These are phyloP conservation scores for Bothrops jararaca DNA, from an alignment of 2,113 vertebrate species.

Conservation along the genomic window DNA sequence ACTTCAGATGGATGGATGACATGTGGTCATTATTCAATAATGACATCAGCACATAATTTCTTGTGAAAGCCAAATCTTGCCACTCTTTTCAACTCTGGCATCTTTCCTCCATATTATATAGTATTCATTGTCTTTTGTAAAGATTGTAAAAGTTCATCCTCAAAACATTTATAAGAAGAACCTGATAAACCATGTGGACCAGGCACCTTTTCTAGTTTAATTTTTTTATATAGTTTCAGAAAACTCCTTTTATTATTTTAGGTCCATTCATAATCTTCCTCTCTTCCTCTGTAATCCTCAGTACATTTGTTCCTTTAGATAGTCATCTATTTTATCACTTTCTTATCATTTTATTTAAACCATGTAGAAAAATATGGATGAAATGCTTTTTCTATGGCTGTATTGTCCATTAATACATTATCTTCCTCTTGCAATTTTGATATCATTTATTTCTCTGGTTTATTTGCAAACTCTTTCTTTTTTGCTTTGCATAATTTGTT, in stretches of 20 bases:
- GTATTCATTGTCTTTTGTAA: not conserved
- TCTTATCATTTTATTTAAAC: not conserved
- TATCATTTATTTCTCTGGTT: not conserved
- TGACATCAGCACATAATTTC: not conserved
- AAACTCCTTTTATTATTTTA: not conserved
- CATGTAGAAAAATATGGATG: not conserved
- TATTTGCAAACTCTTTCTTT: not conserved
- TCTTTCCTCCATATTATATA: not conserved
- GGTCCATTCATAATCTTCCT: not conserved
- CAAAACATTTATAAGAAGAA: not conserved
- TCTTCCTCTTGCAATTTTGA: not conserved
- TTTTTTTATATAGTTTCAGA: not conserved
- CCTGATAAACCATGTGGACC: not conserved
- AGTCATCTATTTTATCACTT: not conserved
- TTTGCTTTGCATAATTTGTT: not conserved
- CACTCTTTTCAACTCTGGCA: not conserved
- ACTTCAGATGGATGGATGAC: not conserved
- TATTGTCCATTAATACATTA: not conserved
- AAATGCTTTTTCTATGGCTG: not conserved
- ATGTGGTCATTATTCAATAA: not conserved
- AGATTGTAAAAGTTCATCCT: not conserved
- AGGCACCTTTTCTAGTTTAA: not conserved
- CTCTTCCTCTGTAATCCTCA: not conserved
- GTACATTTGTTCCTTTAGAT: not conserved
- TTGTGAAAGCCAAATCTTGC: not conserved